A percentile compares a stretch with the other conserved stretches of the same genome.
phyloP scores from a whole-genome alignment of 2,888 invertebrate genomes.

The Drosophila siamana region DNA sequence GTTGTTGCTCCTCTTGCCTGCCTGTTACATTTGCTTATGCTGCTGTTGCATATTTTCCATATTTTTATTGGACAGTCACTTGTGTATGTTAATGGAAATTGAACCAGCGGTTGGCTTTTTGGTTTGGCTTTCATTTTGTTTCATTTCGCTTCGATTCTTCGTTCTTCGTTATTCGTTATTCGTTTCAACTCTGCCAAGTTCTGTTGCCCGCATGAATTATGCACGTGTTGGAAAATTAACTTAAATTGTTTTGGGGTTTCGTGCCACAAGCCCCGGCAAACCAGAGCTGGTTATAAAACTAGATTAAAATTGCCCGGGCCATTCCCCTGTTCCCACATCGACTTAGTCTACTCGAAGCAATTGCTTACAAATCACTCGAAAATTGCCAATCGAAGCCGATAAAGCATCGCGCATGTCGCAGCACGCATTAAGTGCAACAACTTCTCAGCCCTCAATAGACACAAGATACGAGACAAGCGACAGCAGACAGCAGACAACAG shows the following conservation, averaged over 20 bases:
- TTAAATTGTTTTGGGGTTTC: conserved; percentile 67
- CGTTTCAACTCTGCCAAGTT: conserved; percentile 30
- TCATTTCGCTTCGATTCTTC: background rate
- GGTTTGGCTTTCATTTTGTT: conserved; percentile 15
- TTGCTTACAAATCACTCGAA: conserved; percentile 79
- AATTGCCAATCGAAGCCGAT: conserved; percentile 66
- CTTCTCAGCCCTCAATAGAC: conserved; percentile 28
- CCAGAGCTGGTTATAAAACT: conserved; percentile 32
- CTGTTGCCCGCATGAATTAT: conserved; percentile 64
- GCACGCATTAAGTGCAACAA: conserved; percentile 63
- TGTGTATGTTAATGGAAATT: conserved; percentile 77
- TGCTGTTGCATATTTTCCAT: conserved; percentile 69
- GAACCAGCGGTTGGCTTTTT: conserved; percentile 50
- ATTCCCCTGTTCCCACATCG: conserved; percentile 9
- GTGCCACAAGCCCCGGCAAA: conserved; percentile 3
- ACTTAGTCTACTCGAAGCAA: conserved; percentile 48
- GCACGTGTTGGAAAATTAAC: conserved; percentile 62
- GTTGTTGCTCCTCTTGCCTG: conserved; percentile 4
- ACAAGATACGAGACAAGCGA: background rate
- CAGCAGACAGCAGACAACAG: background rate
- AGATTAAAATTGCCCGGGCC: conserved; percentile 47
- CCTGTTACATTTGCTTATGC: conserved; percentile 20
- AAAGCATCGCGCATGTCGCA: conserved; percentile 65
- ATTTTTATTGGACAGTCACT: conserved; percentile 72
- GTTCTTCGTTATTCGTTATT: too few relatives aligned